Conservation (phyloP, 2,113 vertebrate species). For the Saimiri boliviensis region DNA sequence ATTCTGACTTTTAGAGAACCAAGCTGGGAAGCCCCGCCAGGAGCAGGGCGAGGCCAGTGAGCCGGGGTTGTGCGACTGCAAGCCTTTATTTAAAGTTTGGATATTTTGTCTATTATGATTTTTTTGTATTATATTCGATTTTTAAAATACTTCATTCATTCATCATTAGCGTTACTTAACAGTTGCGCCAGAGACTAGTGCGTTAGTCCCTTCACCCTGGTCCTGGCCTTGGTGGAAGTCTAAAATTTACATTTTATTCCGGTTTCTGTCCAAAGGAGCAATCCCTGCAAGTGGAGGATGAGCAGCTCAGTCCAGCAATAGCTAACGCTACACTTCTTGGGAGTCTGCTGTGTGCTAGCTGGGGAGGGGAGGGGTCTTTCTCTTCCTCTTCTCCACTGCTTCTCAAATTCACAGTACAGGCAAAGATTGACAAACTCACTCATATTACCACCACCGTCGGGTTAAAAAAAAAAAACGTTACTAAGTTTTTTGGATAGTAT, state of each 20-base stretch:
- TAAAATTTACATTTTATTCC: no score
- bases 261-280: not conserved
- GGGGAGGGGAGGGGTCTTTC: no score
- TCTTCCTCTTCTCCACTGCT: not conserved
- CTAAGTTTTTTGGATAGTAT: not conserved
- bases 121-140: not conserved
- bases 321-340: not conserved
- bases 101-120: not conserved
- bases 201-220: not conserved
- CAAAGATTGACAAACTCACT: not conserved
- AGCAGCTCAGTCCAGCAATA: accelerated
- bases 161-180: no score
- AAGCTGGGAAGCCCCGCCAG: not conserved
- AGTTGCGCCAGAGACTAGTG: no score
- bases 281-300: accelerated
- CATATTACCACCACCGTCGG: not conserved
- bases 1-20: not conserved
- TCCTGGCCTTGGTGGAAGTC: not conserved
- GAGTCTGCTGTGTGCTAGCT: not conserved
- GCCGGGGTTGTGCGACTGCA: no score
- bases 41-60: no score
- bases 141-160: not conserved
- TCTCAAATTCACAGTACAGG: not conserved
- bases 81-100: no score
- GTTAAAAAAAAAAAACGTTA: not conserved